A percentile compares a stretch with the other conserved stretches of the same genome.
phyloP scores from a whole-genome alignment of 2,888 invertebrate species.

The Biston stratarius region DNA sequence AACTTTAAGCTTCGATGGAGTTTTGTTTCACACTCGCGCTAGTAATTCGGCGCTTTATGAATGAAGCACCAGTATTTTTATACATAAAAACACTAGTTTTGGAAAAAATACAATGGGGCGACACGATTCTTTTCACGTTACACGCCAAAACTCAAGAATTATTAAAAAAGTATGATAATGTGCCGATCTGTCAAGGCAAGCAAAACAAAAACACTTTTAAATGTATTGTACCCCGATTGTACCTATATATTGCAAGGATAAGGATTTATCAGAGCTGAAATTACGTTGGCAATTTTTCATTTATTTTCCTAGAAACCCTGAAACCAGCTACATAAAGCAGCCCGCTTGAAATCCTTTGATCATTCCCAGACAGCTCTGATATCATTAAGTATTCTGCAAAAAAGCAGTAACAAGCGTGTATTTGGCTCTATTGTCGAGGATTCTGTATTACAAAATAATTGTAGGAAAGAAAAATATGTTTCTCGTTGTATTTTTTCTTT shows the following conservation, averaged over 20 bases:
- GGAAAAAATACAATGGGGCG: too few species aligned
- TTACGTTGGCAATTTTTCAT: background rate
- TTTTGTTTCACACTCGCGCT: too few species aligned
- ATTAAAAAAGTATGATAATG: too few species aligned
- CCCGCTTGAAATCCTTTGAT: constrained; percentile 23
- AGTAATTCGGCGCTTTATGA: too few species aligned
- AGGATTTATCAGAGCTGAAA: background rate
- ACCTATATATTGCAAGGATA: background rate
- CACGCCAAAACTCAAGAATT: too few species aligned
- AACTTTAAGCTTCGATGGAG: too few species aligned
- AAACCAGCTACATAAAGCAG: constrained; percentile 22
- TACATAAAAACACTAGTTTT: too few species aligned
- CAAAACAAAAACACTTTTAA: too few species aligned
- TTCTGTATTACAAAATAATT: constrained; percentile 5
- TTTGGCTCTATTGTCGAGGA: background rate
- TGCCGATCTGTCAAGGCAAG: too few species aligned
- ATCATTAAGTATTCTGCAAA: constrained; percentile 21
- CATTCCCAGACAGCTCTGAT: constrained; percentile 16
- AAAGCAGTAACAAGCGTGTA: constrained; percentile 9
- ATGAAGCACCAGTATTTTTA: too few species aligned
- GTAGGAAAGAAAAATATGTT: background rate
- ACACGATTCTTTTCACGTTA: too few species aligned
- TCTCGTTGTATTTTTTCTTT: background rate
- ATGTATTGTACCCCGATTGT: background rate
- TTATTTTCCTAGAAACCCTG: constrained; percentile 2